Base-by-base conservation (phyloP, 2,113 vertebrate species). In the Stegastes partitus region DNA sequence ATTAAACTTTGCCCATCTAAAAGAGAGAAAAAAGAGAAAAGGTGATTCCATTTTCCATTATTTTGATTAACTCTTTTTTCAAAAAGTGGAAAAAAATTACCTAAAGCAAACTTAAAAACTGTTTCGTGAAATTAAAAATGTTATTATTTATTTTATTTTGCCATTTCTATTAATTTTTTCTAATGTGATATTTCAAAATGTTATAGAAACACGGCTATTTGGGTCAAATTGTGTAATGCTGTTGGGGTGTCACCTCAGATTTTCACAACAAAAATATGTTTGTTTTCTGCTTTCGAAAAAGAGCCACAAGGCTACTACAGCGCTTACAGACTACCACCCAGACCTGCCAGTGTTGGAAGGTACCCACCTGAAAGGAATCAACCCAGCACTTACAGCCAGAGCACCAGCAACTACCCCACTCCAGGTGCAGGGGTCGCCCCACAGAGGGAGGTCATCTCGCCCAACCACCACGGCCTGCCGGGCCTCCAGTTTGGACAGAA, bases 361-460 rank as follows among this genome's bases (percentile, higher is more conserved):
- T 94, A 85, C 69, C 54, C 85, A 23, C 78, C 93, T 11, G 94
- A 95, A 69, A 93, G 85, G 22, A 89, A 83, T 7, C 89, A 94
- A 75, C 83, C 94, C 86, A 93, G 94, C 86, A 91, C 94, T 79
- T 93, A 94, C 76, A 94, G 93, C 85, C 94, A 95, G 86, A 94
- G 91, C 85, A 86, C 90, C 92, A 91, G 91, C 92, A 92, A 89
- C 74, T 92, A 93, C 87, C 88, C 93, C 45, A 87, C 71, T 55
- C 87, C 94, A 56, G 91, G 94, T 54, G 91, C 91, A 47, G 75
- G 90, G 85, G 84, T 93, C 65, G 81, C 87, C 90, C 84, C 90
- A 78, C 91, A 93, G 57, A 67, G 88, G 45, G 84, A 87, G 82
- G 83, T 95, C 84, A 82, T 94, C 78, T 82, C 92, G 69, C 75